Base-by-base conservation (phyloP, 2,113 vertebrate genomes). In the Arothron firmamentum region DNA sequence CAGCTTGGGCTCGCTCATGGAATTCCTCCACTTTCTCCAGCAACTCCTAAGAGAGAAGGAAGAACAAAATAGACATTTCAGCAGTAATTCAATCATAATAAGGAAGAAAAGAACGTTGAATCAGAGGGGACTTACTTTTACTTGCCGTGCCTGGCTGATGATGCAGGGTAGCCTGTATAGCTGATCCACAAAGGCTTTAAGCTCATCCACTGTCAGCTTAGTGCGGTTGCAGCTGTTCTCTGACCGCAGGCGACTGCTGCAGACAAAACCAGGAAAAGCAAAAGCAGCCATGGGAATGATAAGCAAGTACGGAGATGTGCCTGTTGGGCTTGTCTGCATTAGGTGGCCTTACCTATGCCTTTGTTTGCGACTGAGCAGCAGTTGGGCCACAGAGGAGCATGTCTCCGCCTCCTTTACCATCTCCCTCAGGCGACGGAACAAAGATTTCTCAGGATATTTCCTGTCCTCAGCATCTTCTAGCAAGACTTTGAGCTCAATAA, bases 331-430 rank as follows among this genome's bases (percentile, higher is more conserved):
- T 9, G 34, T 1, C 34, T 38, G 34, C 34, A 12, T 53, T 12
- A 3, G 21, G 42, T 12, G 14, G 4, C 53, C 88, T 79, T 71
- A 97, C 97, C 93, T 98, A 79, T 95, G 94, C 17, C 93, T 94
- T 65, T 98, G 96, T 70, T 98, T 99, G 87, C 94, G 95, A 80
- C 94, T 96, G 67, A 99, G 90, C 69, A 99, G 93, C 66, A 98
- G 88, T 79, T 98, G 96, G 54, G 96, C 96, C n/a, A 98, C 96
- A 9, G 96, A 98, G 42, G 95, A 96, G 86, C 97, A 99, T 1
- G 95, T 98, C 85, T 99, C 97, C 0, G 96, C 96, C 84, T 99
- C 96, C 83, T 96, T 98, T 47, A 99, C 94, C 83, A 95, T 94
- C 78, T 97, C 96, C 73, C 92, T 90, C 34, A 99, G 93, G 57